Percentiles rank a stretch among this genome's conserved stretches.
phyloP scores from a whole-genome alignment of 2,888 invertebrate genomes.

The Tetropium fuscum region DNA sequence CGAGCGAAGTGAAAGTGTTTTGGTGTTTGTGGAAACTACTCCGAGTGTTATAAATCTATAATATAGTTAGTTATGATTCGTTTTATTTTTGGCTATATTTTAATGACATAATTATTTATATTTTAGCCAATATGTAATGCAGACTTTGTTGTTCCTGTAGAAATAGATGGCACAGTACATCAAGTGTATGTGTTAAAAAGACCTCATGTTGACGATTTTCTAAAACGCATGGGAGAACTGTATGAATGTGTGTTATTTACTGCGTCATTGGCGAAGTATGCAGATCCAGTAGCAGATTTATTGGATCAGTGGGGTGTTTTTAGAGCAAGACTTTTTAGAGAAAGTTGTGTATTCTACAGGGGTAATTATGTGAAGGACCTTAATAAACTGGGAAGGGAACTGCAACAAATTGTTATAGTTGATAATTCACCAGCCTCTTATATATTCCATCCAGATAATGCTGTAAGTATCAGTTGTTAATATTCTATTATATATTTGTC shows the following conservation, averaged over 20 bases:
- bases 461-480: conserved; percentile 88
- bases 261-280: conserved; percentile 99
- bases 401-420: conserved; percentile 97
- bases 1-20: no score
- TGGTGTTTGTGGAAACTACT: no score
- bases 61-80: no score
- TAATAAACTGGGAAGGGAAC: conserved; percentile 95
- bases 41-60: no score
- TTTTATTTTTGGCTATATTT: no score
- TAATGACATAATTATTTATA: no score
- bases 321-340: conserved; percentile 96
- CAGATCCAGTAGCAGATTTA: conserved; percentile 99
- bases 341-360: conserved; percentile 99
- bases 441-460: conserved; percentile 99
- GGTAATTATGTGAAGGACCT: conserved; percentile 99
- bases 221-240: conserved; percentile 96
- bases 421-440: conserved; percentile 99
- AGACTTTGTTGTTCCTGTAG: conserved; percentile 99
- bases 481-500: no score
- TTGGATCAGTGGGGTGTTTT: conserved; percentile 97
- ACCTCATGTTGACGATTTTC: conserved; percentile 99
- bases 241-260: conserved; percentile 99
- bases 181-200: conserved; percentile 99
- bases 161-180: conserved; percentile 99
- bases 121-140: conserved; percentile 98